Conservation (phyloP, 2,797 vertebrate genomes). For the Odontamblyopus lacepedii region DNA sequence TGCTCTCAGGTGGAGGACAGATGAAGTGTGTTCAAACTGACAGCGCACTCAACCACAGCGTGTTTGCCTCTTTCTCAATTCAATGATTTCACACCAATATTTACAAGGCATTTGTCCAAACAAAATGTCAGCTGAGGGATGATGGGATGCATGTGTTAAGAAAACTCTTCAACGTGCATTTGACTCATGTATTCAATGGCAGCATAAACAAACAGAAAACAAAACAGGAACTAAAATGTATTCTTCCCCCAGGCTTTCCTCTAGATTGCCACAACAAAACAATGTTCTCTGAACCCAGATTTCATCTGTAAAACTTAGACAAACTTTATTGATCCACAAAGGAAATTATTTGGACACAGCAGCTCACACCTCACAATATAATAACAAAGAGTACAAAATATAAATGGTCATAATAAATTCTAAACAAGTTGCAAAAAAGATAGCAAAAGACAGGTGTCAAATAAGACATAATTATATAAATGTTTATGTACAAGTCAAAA, state of each 20-base stretch:
- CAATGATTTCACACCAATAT: not conserved
- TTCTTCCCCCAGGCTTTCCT: not conserved
- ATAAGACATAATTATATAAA: too few species aligned
- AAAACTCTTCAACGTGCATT: not conserved
- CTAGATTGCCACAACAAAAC: not conserved
- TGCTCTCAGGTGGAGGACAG: conserved; percentile 10
- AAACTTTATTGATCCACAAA: too few species aligned
- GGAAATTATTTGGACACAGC: too few species aligned
- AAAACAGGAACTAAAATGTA: not conserved
- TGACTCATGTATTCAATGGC: not conserved
- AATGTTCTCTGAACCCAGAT: too few species aligned
- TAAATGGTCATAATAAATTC: too few species aligned
- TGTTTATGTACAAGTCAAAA: too few species aligned
- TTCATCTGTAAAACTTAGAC: too few species aligned
- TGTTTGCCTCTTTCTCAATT: conserved; percentile 6
- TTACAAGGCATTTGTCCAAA: conserved; percentile 19
- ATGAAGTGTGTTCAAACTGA: conserved; percentile 27
- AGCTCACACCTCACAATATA: too few species aligned
- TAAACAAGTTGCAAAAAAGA: too few species aligned
- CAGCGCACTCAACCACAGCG: conserved; percentile 18
- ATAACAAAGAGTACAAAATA: too few species aligned
- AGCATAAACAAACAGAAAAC: not conserved
- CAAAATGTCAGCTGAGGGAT: not conserved
- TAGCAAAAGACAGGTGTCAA: too few species aligned
- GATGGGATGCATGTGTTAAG: conserved; percentile 17